Evolutionary conservation across 2,113 vertebrate species (phyloP).

Genomic region (Poecile atricapillus): DNA sequence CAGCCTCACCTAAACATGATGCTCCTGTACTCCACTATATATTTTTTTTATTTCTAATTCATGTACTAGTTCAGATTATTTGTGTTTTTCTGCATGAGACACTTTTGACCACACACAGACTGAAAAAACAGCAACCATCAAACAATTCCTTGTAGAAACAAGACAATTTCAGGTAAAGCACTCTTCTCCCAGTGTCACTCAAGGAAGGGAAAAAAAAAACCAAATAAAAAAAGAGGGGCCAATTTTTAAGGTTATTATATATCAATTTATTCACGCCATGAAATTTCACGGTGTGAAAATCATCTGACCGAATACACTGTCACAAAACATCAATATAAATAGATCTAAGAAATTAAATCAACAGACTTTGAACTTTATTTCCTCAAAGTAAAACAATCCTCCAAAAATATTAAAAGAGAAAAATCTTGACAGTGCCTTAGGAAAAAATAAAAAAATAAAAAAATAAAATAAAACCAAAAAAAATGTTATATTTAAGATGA

Average conservation of each 20-base stretch:
- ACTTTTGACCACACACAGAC: neutral
- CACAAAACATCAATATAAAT: neutral
- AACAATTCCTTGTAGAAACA: neutral
- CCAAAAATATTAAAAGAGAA: neutral
- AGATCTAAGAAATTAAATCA: neutral
- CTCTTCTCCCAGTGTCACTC: neutral
- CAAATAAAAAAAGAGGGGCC: no score
- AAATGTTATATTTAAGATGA: neutral
- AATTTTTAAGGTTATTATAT: neutral
- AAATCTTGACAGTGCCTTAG: neutral
- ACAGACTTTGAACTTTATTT: neutral
- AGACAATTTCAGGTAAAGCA: neutral
- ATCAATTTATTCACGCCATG: neutral
- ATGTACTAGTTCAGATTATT: neutral
- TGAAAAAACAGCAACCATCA: neutral
- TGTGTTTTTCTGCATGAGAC: neutral
- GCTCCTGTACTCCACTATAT: neutral
- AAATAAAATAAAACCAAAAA: neutral
- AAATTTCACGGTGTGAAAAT: neutral
- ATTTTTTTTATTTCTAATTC: neutral
- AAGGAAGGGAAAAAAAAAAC: no score
- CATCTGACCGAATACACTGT: neutral
- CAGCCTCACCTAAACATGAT: neutral
- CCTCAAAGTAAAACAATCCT: neutral
- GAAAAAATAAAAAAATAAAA: neutral